These are phyloP conservation scores for Saturnia pavonia DNA, from an alignment of 2,888 invertebrate genomes.

Conservation along the genomic window DNA sequence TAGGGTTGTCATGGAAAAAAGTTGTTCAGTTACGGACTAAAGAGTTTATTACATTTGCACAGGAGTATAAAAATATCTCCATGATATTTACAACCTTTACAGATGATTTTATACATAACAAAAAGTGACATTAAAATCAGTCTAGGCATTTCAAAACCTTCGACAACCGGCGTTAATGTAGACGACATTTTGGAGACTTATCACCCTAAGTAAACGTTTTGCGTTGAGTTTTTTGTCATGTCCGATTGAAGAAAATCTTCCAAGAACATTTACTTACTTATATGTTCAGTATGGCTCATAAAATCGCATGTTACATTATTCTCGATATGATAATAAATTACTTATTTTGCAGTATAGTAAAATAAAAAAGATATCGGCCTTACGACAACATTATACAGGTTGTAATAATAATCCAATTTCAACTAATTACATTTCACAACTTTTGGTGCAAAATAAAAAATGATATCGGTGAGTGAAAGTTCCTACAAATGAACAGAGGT, in stretches of 20 bases:
- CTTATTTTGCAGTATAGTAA: background rate
- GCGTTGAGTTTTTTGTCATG: background rate
- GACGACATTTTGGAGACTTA: background rate
- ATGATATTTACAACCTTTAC: no score
- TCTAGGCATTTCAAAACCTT: no score
- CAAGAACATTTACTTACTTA: background rate
- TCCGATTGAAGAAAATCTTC: background rate
- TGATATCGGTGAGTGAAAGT: no score
- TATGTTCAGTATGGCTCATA: background rate
- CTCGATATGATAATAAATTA: no score
- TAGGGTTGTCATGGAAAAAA: background rate
- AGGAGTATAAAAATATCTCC: no score
- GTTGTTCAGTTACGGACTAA: background rate
- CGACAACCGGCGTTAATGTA: no score
- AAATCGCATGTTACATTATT: no score
- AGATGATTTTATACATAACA: no score
- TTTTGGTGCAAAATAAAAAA: background rate
- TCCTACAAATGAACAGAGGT: no score
- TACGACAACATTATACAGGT: background rate
- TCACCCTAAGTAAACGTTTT: background rate
- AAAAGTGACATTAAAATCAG: no score
- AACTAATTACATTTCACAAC: background rate
- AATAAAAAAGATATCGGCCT: background rate
- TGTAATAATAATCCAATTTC: background rate
- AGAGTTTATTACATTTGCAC: background rate